These are phyloP conservation scores for Ispidina picta DNA, from an alignment of 2,797 vertebrate species.

Conservation along the genomic window DNA sequence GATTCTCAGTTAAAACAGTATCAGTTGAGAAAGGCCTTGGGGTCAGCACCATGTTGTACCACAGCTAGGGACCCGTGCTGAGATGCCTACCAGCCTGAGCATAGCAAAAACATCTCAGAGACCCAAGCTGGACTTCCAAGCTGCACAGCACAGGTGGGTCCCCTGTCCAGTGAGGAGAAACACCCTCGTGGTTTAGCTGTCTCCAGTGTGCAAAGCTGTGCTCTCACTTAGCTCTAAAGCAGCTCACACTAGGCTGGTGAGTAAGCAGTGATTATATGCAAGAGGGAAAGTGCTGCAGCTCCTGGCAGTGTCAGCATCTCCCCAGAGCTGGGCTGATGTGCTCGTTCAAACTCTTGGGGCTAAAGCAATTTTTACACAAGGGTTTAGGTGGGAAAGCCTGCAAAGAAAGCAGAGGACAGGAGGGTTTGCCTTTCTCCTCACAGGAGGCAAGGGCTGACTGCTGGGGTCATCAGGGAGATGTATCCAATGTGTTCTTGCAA, in stretches of 20 bases:
- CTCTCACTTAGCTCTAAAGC: background rate
- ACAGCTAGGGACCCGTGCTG: background rate
- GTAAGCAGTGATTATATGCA: background rate
- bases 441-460: background rate
- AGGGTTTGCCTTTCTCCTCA: background rate
- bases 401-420: background rate
- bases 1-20: background rate
- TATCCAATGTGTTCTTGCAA: background rate
- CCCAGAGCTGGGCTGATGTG: background rate
- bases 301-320: background rate
- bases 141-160: background rate
- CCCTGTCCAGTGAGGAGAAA: background rate
- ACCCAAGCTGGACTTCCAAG: fast-evolving
- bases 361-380: background rate
- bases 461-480: background rate
- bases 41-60: background rate
- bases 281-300: background rate
- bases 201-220: background rate
- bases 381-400: background rate
- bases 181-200: background rate
- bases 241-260: background rate
- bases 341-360: background rate
- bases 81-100: background rate
- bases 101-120: background rate
- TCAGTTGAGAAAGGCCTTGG: background rate